Evolutionary conservation across 1,140 invertebrate genomes (phyloP).

Genomic region (Conus betulinus): DNA sequence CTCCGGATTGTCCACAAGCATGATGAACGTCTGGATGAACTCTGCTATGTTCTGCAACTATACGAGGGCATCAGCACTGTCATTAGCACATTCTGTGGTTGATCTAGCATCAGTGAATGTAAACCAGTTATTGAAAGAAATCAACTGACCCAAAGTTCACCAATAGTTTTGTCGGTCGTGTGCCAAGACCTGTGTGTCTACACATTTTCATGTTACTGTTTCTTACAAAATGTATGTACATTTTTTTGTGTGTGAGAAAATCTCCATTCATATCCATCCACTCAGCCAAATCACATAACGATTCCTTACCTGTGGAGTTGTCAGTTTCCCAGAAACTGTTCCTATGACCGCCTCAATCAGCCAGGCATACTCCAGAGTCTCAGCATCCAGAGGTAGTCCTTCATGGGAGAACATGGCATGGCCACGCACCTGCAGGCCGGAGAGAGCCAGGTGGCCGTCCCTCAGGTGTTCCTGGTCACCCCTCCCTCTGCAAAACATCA

Average conservation of each 20-base stretch:
- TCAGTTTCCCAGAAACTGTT: slow-evolving; percentile 78
- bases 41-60: slow-evolving; percentile 89
- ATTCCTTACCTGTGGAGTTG: slow-evolving; percentile 76
- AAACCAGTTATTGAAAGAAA: no score
- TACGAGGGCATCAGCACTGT: no score
- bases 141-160: no score
- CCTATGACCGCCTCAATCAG: slow-evolving; percentile 80
- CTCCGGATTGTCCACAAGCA: slow-evolving; percentile 91
- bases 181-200: no score
- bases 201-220: no score
- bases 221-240: no score
- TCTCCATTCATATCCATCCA: no score
- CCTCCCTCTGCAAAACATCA: slow-evolving; percentile 74
- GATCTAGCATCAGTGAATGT: no score
- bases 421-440: slow-evolving; percentile 89
- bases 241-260: background rate
- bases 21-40: slow-evolving; percentile 91
- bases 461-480: slow-evolving; percentile 86
- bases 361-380: slow-evolving; percentile 98
- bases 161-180: no score
- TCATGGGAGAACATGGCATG: slow-evolving; percentile 98
- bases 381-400: slow-evolving; percentile 90
- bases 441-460: slow-evolving; percentile 92
- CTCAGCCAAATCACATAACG: no score
- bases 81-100: no score